Evolutionary conservation across 2,888 invertebrate species (phyloP).

Genomic region (Caenorhabditis sulstoni): DNA sequence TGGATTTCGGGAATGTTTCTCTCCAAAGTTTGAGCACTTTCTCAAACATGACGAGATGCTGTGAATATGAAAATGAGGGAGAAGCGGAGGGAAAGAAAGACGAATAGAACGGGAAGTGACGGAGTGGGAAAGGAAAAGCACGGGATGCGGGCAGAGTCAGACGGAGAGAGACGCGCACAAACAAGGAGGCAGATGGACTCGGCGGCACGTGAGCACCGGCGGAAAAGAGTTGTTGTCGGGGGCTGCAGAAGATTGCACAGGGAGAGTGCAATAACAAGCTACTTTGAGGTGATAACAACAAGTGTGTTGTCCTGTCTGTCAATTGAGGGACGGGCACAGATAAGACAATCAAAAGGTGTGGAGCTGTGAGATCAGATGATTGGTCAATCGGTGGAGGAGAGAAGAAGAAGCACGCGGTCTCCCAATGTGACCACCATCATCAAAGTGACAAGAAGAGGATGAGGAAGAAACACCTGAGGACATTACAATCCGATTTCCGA

Average conservation of each 20-base stretch:
- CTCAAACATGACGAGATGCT: conserved; percentile 18
- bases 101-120: conserved; percentile 13
- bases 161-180: conserved; percentile 21
- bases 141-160: conserved; percentile 1
- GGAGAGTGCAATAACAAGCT: conserved; percentile 1
- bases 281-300: conserved; percentile 5
- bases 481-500: too few relatives aligned
- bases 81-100: not conserved
- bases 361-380: conserved; percentile 36
- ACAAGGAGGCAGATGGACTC: conserved; percentile 21
- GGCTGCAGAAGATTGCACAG: conserved; percentile 23
- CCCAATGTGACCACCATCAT: conserved; percentile 13
- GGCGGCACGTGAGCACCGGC: too few relatives aligned
- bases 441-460: not conserved
- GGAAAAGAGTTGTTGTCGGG: conserved; percentile 6
- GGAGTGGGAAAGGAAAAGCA: conserved; percentile 5
- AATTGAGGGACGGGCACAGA: conserved; percentile 2
- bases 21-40: conserved; percentile 20
- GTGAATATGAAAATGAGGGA: conserved; percentile 11
- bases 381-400: not conserved
- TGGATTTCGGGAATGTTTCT: conserved; percentile 29
- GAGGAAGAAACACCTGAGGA: not conserved
- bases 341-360: conserved; percentile 3
- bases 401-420: conserved; percentile 9
- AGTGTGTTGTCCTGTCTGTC: too few relatives aligned